A percentile compares a stretch with the other conserved stretches of the same genome.
These are phyloP conservation scores for Acrobasis repandana DNA, from an alignment of 2,888 invertebrate species.

Conservation along the genomic window DNA sequence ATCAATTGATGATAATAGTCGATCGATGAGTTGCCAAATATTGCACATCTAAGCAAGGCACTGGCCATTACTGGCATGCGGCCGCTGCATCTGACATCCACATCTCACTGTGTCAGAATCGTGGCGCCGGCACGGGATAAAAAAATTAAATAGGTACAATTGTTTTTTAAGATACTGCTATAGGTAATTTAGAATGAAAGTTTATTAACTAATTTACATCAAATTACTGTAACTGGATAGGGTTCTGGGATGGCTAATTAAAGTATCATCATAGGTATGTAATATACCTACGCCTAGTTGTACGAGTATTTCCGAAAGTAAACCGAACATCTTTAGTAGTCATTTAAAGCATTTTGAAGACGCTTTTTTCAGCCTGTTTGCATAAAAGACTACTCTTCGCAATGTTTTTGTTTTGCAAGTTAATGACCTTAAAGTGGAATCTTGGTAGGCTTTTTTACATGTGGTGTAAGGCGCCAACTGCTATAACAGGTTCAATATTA, in stretches of 20 bases:
- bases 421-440: not conserved
- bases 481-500: not conserved
- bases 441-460: not conserved
- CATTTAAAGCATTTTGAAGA: not conserved
- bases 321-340: no score
- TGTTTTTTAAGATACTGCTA: not conserved
- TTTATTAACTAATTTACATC: not conserved
- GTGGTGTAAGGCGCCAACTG: not conserved
- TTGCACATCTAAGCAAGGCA: not conserved
- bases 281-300: no score
- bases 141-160: not conserved
- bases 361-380: not conserved
- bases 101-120: conserved; percentile 9
- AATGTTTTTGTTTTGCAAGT: not conserved
- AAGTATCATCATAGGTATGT: no score
- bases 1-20: no score
- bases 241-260: no score
- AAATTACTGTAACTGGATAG: not conserved
- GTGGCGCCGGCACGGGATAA: conserved; percentile 10
- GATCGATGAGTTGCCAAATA: not conserved
- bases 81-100: no score
- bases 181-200: not conserved
- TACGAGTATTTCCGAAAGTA: no score
- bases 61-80: no score
- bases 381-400: not conserved